Evolutionary conservation across 1,140 invertebrate species (phyloP).

Genomic region (Megathymus violae): DNA sequence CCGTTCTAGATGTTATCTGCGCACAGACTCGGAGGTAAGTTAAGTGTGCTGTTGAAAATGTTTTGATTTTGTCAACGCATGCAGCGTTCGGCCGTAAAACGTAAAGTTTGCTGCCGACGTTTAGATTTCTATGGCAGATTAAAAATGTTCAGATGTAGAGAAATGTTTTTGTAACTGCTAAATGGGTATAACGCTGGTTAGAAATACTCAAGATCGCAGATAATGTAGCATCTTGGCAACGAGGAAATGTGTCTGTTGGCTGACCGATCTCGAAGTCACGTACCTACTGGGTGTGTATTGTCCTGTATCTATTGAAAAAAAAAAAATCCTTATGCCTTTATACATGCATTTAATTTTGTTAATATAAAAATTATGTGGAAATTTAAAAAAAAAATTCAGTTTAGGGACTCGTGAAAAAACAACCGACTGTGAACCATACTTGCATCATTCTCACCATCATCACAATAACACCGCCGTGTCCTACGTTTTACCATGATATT

Average conservation of each 20-base stretch:
- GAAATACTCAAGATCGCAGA: constrained; percentile 17
- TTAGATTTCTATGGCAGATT: constrained; percentile 30
- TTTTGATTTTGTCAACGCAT: constrained; percentile 25
- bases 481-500: too few species aligned
- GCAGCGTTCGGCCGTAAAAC: constrained; percentile 20
- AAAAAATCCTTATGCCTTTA: too few species aligned
- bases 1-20: constrained; percentile 1
- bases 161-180: constrained; percentile 32
- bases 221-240: constrained; percentile 13
- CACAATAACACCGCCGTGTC: too few species aligned
- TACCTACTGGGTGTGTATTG: too few species aligned
- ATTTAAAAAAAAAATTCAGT: too few species aligned
- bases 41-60: constrained; percentile 11
- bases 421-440: too few species aligned
- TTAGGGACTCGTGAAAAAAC: too few species aligned
- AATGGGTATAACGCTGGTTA: constrained; percentile 24
- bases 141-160: constrained; percentile 17
- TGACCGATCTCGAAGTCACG: background rate
- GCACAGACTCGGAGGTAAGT: background rate
- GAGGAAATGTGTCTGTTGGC: constrained; percentile 3
- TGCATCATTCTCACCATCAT: too few species aligned
- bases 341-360: too few species aligned
- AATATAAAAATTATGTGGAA: too few species aligned
- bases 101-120: constrained; percentile 29
- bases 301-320: too few species aligned